A percentile compares a stretch with the other conserved stretches of the same genome.
Evolutionary conservation across 1,140 invertebrate species (phyloP).

Genomic region (Eurytemora carolleeae): DNA sequence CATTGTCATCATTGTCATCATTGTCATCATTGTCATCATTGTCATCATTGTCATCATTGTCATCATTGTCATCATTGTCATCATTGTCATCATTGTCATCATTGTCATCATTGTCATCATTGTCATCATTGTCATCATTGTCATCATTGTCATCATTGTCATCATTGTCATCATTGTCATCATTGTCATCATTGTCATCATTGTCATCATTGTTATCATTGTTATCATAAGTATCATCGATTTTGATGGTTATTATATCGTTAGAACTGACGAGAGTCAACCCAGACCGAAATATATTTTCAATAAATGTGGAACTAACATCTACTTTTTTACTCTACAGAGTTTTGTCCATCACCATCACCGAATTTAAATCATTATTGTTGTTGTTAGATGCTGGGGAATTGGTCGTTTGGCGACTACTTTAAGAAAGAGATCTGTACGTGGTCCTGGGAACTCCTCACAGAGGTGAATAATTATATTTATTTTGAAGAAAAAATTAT

Average conservation of each 20-base stretch:
- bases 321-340: no score
- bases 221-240: neutral
- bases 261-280: no score
- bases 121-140: neutral
- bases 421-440: conserved; percentile 94
- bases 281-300: no score
- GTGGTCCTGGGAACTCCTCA: conserved; percentile 95
- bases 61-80: conserved; percentile 13
- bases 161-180: conserved; percentile 8
- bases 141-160: conserved; percentile 8
- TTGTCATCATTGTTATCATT: conserved; percentile 6
- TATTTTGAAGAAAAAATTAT: no score
- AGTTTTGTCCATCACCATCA: no score
- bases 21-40: conserved; percentile 11
- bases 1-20: neutral
- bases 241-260: no score
- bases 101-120: conserved; percentile 12
- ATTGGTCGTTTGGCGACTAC: conserved; percentile 99
- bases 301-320: no score
- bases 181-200: conserved; percentile 14
- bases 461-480: conserved; percentile 34
- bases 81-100: conserved; percentile 8
- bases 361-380: no score
- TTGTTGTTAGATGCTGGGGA: conserved; percentile 45
- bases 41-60: conserved; percentile 7